phyloP scores from a whole-genome alignment of 2,113 vertebrate genomes.

The Monopterus albus region DNA sequence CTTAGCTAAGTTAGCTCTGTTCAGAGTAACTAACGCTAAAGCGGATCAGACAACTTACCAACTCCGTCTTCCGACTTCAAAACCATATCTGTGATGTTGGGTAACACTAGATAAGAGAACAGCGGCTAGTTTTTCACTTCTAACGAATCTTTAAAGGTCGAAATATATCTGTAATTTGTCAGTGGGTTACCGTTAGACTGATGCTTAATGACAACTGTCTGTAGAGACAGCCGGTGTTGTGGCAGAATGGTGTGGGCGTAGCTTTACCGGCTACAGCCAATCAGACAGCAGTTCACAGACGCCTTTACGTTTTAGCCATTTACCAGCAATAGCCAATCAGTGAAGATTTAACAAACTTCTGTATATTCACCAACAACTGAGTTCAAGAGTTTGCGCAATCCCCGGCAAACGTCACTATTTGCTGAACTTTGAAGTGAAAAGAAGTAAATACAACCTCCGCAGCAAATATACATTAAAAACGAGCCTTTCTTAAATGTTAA shows the following conservation, averaged over 20 bases:
- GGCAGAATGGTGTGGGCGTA: slow-evolving; percentile 37
- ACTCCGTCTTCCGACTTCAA: slow-evolving; percentile 79
- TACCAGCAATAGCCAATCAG: slow-evolving; percentile 50
- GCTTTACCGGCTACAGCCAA: slow-evolving; percentile 42
- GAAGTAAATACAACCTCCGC: no score
- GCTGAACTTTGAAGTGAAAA: no score
- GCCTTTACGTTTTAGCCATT: no score
- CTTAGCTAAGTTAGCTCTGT: slow-evolving; percentile 31
- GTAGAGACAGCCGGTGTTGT: slow-evolving; percentile 43
- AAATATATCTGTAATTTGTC: background rate
- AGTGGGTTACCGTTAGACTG: background rate
- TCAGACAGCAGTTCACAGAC: no score
- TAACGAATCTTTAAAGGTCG: slow-evolving; percentile 1
- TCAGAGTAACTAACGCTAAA: slow-evolving; percentile 2
- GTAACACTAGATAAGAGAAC: fast-evolving
- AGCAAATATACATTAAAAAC: no score
- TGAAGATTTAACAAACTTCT: background rate
- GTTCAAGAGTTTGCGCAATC: no score
- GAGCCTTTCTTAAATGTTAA: no score
- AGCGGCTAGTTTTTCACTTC: background rate
- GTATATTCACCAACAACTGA: no score
- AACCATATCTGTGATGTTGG: slow-evolving; percentile 56
- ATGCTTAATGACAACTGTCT: slow-evolving; percentile 55
- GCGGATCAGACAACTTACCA: slow-evolving; percentile 66
- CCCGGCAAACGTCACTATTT: no score